Evolutionary conservation across 2,888 invertebrate genomes (phyloP).

Genomic region (Calliscelio sp.): DNA sequence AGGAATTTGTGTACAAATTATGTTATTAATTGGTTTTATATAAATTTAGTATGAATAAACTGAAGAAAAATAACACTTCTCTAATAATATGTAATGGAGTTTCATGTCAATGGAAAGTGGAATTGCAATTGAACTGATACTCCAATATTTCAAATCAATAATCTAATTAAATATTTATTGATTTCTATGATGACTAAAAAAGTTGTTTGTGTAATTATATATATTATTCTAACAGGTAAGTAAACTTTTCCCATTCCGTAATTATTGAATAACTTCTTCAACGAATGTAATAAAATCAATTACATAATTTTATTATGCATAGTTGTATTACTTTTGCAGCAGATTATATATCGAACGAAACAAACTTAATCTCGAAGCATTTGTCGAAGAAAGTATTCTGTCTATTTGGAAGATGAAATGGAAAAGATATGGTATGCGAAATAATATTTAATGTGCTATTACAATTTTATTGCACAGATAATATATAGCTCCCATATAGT

Average conservation of each 20-base stretch:
- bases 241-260: slow-evolving; percentile 17
- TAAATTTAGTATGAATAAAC: too few species aligned
- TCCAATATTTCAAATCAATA: too few species aligned
- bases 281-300: slow-evolving; percentile 27
- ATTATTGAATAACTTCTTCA: slow-evolving; percentile 11
- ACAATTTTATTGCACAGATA: slow-evolving; percentile 81
- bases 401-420: slow-evolving; percentile 74
- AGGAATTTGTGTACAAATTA: too few species aligned
- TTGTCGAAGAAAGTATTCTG: slow-evolving; percentile 41
- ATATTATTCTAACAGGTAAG: slow-evolving; percentile 19
- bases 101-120: too few species aligned
- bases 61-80: too few species aligned
- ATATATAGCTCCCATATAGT: slow-evolving; percentile 76
- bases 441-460: slow-evolving; percentile 82
- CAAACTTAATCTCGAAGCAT: slow-evolving; percentile 53
- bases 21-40: too few species aligned
- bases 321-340: slow-evolving; percentile 33
- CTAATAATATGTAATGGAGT: too few species aligned
- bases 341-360: slow-evolving; percentile 49
- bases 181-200: not conserved
- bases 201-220: not conserved
- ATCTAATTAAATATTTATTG: not conserved
- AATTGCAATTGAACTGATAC: not conserved
- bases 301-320: slow-evolving; percentile 28
- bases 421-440: slow-evolving; percentile 80